These are phyloP conservation scores for Cepaea nemoralis DNA, from an alignment of 1,140 invertebrate genomes.

Conservation along the genomic window DNA sequence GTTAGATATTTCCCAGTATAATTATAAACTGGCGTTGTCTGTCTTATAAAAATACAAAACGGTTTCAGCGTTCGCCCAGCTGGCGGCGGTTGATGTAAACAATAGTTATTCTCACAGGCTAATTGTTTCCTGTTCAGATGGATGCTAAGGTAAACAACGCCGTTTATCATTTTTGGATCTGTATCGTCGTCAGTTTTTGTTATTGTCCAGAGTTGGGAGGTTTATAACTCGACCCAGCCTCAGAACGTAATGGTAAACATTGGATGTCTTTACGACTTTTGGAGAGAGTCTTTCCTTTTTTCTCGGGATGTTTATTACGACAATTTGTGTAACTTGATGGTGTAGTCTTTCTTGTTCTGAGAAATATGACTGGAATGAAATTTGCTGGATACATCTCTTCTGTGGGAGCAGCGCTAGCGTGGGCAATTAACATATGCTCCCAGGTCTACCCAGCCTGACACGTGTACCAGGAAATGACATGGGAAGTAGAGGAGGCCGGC, in stretches of 20 bases:
- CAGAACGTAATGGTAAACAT: slow-evolving; percentile 26
- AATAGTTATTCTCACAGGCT: slow-evolving; percentile 27
- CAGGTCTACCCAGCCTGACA: no score
- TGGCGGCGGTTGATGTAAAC: slow-evolving; percentile 28
- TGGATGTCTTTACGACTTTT: background rate
- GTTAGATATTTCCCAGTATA: slow-evolving; percentile 19
- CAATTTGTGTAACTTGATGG: background rate
- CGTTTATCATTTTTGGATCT: slow-evolving; percentile 40
- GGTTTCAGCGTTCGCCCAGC: slow-evolving; percentile 22
- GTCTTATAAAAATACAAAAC: slow-evolving; percentile 32
- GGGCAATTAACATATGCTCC: no score
- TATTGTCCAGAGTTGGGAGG: slow-evolving; percentile 1
- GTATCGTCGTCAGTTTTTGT: slow-evolving; percentile 35
- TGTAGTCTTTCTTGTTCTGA: background rate
- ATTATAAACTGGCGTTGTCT: slow-evolving; percentile 6
- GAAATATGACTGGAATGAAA: slow-evolving; percentile 7
- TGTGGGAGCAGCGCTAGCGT: no score
- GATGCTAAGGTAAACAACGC: slow-evolving; percentile 31
- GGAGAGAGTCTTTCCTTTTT: background rate
- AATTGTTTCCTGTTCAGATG: slow-evolving; percentile 35
- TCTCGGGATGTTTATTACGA: background rate
- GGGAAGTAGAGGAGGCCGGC: no score
- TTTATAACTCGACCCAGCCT: background rate
- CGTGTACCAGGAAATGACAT: no score
- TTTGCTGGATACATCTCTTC: no score